phyloP scores from a whole-genome alignment of 2,888 invertebrate genomes.

The Pharmacophagus antenor region DNA sequence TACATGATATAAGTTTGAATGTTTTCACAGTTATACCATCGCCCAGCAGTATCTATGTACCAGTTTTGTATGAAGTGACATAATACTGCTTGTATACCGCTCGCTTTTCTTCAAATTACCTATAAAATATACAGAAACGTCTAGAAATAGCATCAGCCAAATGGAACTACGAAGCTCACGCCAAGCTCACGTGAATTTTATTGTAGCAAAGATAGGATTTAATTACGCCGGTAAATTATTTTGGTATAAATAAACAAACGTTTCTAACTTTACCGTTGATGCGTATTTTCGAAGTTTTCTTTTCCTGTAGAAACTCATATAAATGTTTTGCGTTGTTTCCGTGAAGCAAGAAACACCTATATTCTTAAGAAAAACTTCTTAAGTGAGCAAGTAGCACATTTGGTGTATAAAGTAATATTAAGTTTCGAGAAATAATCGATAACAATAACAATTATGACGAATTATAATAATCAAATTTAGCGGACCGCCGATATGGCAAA shows the following conservation, averaged over 20 bases:
- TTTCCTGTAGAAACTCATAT: neutral
- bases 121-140: constrained; percentile 10
- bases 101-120: neutral
- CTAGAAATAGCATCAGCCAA: constrained; percentile 20
- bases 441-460: no score
- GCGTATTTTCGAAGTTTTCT: neutral
- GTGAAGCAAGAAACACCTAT: no score
- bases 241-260: constrained; percentile 17
- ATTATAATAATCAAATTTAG: no score
- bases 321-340: neutral
- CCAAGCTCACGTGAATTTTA: constrained; percentile 13
- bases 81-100: neutral
- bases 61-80: neutral
- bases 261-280: neutral
- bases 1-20: no score
- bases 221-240: constrained; percentile 20
- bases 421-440: no score
- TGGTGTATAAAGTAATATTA: no score
- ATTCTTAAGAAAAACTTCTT: no score
- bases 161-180: constrained; percentile 8
- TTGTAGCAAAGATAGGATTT: constrained; percentile 26
- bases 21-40: no score
- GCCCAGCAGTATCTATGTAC: no score
- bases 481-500: no score
- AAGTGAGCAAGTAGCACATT: no score